Evolutionary conservation across 1,140 invertebrate species (phyloP), one percentile per base, ranked within the genome.

Genomic region (Patella vulgata): DNA sequence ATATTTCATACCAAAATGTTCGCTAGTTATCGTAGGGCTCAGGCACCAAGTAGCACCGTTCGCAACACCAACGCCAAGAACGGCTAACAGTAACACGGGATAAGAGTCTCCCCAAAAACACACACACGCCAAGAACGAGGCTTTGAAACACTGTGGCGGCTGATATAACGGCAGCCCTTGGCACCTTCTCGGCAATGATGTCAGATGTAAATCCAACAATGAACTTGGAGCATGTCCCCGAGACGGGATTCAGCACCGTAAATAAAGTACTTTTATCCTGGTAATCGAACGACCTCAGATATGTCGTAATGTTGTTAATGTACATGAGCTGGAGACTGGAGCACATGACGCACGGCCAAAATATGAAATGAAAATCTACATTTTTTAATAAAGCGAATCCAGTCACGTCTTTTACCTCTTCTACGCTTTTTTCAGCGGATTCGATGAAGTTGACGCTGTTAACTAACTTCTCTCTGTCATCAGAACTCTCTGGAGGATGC

Each of bases 11-110:
- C 55, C 55, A 28, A 57, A 57, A 27, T 25, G 30, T 28, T 57
- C 55, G 25, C 55, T 57, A 21, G 30, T 43, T 21, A 57, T 44
- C n/a, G 55, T 57, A 23, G 55, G 55, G 17, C 39, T 57, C 14
- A 57, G 39, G 19, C 39, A 57, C 39, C 42, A 57, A 17, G 30
- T 17, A 25, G 39, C 42, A 19, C 55, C 55, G 30, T 57, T 57
- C 14, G 55, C 39, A 19, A 59, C 14, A 4, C 56, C 56, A 31
- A 59, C 44, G 12, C 21, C 43, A 12, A 47, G 17, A 3, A 36
- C 31, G 31, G 27, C 31, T 11, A 59, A 36, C n/a, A 59, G 21
- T 14, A 59, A 28, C 17, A 47, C 28, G 31, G 25, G 19, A 2
- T 36, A 2, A 21, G 3, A n/a, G 27, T 54, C 27, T 17, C 11